Conservation (phyloP, 2,113 vertebrate genomes). For the Gymnobelideus leadbeateri region DNA sequence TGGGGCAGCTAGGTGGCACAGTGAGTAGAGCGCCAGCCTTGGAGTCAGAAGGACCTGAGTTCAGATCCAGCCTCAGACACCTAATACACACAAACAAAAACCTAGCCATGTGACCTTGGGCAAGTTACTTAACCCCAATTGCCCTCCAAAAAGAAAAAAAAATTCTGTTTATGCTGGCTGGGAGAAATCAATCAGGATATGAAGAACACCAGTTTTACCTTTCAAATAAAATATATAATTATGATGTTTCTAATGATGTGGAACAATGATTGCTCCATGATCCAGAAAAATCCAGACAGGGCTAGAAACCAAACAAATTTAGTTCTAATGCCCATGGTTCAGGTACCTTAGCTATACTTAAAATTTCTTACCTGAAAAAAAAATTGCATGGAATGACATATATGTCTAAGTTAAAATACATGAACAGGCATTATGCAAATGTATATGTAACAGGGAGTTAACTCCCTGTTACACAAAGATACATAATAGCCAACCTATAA, state of each 20-base stretch:
- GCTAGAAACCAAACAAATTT: neutral
- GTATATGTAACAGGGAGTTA: neutral
- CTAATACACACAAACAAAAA: too few species aligned
- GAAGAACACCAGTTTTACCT: neutral
- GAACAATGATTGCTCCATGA: neutral
- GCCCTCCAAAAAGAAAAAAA: too few species aligned
- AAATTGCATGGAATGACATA: neutral
- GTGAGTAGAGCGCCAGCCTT: too few species aligned
- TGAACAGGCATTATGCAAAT: neutral
- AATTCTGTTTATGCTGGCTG: too few species aligned
- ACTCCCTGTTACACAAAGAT: neutral
- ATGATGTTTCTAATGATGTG: neutral
- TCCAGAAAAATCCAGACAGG: neutral
- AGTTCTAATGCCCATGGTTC: neutral
- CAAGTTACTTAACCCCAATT: too few species aligned
- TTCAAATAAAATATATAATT: neutral
- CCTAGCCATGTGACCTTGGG: too few species aligned
- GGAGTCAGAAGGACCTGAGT: too few species aligned
- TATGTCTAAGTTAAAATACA: neutral
- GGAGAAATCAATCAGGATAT: neutral
- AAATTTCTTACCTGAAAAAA: neutral
- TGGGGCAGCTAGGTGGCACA: too few species aligned
- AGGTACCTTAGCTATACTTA: neutral
- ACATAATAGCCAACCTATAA: neutral
- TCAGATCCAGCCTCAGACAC: too few species aligned